Percentiles rank a stretch among this genome's conserved stretches.
Evolutionary conservation across 1,140 invertebrate species (phyloP).

Genomic region (Aethina tumida): DNA sequence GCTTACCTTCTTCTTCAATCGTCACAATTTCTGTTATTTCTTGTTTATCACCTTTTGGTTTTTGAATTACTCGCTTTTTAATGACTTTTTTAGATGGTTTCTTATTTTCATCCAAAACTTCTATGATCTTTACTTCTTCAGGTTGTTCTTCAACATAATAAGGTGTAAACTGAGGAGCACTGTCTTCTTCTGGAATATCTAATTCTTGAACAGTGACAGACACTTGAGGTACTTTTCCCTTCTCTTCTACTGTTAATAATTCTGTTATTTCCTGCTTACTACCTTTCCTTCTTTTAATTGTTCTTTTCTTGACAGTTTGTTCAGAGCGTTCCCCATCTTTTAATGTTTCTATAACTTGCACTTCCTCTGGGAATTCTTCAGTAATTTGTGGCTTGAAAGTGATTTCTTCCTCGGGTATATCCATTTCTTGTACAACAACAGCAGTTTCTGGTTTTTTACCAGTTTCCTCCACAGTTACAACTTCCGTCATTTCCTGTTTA

Average conservation of each 20-base stretch:
- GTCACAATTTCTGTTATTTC: conserved; percentile 30
- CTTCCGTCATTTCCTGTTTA: conserved; percentile 29
- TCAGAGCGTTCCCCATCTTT: conserved; percentile 26
- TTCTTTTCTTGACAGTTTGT: conserved; percentile 33
- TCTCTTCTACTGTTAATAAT: conserved; percentile 30
- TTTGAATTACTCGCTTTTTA: conserved; percentile 28
- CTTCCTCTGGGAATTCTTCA: conserved; percentile 33
- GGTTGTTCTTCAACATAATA: conserved; percentile 33
- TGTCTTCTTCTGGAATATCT: conserved; percentile 21
- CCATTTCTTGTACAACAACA: conserved; percentile 15
- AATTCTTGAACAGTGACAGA: conserved; percentile 24
- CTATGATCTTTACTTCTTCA: conserved; percentile 33
- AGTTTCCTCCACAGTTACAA: conserved; percentile 34
- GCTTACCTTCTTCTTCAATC: conserved; percentile 31
- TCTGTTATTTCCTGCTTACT: conserved; percentile 24
- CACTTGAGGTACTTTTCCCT: conserved; percentile 33
- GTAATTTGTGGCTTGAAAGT: conserved; percentile 14
- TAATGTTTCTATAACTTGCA: conserved; percentile 27
- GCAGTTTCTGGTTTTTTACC: conserved; percentile 32
- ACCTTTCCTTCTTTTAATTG: conserved; percentile 33
- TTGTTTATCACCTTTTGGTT: conserved; percentile 24
- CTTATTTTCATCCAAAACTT: conserved; percentile 27
- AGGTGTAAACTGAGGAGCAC: conserved; percentile 10
- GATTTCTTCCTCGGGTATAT: conserved; percentile 5
- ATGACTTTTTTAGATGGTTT: conserved; percentile 27